A percentile compares a stretch with the other conserved stretches of the same genome.
These are phyloP conservation scores for Panorpa germanica DNA, from an alignment of 2,888 invertebrate species.

Conservation along the genomic window DNA sequence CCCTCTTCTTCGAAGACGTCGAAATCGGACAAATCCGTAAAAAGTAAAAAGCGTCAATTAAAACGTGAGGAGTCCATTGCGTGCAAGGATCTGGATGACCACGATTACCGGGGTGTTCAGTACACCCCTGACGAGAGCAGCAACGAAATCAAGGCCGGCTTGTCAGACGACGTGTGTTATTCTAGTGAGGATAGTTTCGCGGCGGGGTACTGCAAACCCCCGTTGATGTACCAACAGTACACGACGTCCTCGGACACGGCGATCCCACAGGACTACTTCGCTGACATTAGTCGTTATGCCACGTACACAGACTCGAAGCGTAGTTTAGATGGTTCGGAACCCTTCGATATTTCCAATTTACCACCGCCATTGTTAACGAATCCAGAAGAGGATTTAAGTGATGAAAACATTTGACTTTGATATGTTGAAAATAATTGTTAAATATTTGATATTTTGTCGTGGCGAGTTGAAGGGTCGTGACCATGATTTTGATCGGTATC, in stretches of 20 bases:
- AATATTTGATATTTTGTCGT: no score
- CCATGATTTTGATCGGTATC: no score
- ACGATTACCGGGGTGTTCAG: constrained; percentile 12
- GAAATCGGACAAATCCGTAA: constrained; percentile 22
- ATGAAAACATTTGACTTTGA: constrained; percentile 15
- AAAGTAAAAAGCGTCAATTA: constrained; percentile 22
- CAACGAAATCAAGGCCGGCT: constrained; percentile 20
- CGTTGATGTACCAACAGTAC: no score
- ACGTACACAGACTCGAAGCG: constrained; percentile 38
- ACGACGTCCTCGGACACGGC: no score
- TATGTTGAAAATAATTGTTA: no score
- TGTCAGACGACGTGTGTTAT: constrained; percentile 23
- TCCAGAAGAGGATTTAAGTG: constrained; percentile 40
- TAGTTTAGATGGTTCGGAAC: constrained; percentile 46
- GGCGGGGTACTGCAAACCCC: no score
- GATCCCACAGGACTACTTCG: no score
- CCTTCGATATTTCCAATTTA: constrained; percentile 53
- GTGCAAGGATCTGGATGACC: constrained; percentile 16
- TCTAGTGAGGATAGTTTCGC: constrained; percentile 23
- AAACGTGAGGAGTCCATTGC: constrained; percentile 22
- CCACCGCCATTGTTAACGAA: constrained; percentile 63
- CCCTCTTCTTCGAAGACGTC: constrained; percentile 22
- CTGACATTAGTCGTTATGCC: constrained; percentile 7
- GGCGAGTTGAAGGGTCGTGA: no score
- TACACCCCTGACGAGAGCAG: constrained; percentile 19